Conservation (phyloP, 2,888 invertebrate species). For the Hydropsyche betteni region DNA sequence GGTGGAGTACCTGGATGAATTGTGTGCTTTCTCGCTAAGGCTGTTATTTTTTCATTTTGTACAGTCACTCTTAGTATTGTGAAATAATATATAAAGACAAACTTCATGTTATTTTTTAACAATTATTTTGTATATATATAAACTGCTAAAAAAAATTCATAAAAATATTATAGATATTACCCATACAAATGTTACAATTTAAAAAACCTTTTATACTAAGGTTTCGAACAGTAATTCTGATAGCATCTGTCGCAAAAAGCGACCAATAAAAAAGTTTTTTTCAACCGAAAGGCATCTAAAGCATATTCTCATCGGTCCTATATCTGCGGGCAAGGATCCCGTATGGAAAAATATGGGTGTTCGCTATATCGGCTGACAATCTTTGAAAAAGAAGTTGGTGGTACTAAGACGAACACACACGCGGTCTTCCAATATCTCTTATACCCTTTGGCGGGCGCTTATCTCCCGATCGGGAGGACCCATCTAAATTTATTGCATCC, state of each 20-base stretch:
- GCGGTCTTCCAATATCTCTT: slow-evolving; percentile 11
- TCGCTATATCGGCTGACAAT: slow-evolving; percentile 38
- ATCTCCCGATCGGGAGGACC: slow-evolving; percentile 44
- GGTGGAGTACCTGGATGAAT: no score
- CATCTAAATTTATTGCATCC: slow-evolving; percentile 49
- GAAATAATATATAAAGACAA: no score
- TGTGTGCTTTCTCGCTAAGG: no score
- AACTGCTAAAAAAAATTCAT: no score
- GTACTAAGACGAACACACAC: background rate
- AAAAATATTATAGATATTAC: no score
- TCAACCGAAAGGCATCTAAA: background rate
- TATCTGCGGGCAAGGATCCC: background rate
- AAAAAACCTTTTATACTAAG: background rate
- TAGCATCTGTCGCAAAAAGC: slow-evolving; percentile 4
- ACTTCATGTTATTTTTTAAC: no score
- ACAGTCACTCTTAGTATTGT: no score
- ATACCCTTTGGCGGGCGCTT: slow-evolving; percentile 37
- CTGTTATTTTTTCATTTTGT: no score
- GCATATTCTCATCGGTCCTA: slow-evolving; percentile 13
- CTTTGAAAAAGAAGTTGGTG: slow-evolving; percentile 8
- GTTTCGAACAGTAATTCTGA: background rate
- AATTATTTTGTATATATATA: no score
- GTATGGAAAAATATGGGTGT: slow-evolving; percentile 29
- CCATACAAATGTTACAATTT: no score
- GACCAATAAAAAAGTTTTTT: slow-evolving; percentile 12